Evolutionary conservation across 1,140 invertebrate genomes (phyloP).

Genomic region (Panagrolaimus sp.): DNA sequence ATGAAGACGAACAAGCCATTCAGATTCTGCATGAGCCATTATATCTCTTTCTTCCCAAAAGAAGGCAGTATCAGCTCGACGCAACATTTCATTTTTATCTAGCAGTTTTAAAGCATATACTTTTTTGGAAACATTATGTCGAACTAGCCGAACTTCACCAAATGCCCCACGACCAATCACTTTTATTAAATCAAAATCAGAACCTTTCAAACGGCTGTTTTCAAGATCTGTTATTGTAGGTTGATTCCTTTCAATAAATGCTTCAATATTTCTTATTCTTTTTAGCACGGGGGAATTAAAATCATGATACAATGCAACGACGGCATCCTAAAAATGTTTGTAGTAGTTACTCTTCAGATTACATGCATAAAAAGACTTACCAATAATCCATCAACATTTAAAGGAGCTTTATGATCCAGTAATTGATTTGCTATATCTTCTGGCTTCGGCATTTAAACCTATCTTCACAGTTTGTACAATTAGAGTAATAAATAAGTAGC

Average conservation of each 20-base stretch:
- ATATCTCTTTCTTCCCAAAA: conserved; percentile 99
- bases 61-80: conserved; percentile 94
- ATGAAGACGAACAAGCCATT: conserved; percentile 93
- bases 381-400: conserved; percentile 49
- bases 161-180: conserved; percentile 96
- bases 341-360: background rate
- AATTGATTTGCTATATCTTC: conserved; percentile 18
- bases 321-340: conserved; percentile 69
- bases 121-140: conserved; percentile 79
- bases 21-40: conserved; percentile 96
- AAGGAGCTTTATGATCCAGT: conserved; percentile 39
- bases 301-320: conserved; percentile 87
- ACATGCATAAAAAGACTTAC: conserved; percentile 26
- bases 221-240: conserved; percentile 66
- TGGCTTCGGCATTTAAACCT: background rate
- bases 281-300: conserved; percentile 88
- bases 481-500: too few species aligned
- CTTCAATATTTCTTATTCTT: conserved; percentile 93
- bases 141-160: conserved; percentile 94
- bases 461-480: background rate
- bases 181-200: conserved; percentile 92
- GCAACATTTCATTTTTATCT: conserved; percentile 94
- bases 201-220: conserved; percentile 82
- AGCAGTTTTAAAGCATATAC: conserved; percentile 98
- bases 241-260: conserved; percentile 68